A percentile compares a stretch with the other conserved stretches of the same genome.
Evolutionary conservation across 2,888 invertebrate species (phyloP).

Genomic region (Colletes collaris): DNA sequence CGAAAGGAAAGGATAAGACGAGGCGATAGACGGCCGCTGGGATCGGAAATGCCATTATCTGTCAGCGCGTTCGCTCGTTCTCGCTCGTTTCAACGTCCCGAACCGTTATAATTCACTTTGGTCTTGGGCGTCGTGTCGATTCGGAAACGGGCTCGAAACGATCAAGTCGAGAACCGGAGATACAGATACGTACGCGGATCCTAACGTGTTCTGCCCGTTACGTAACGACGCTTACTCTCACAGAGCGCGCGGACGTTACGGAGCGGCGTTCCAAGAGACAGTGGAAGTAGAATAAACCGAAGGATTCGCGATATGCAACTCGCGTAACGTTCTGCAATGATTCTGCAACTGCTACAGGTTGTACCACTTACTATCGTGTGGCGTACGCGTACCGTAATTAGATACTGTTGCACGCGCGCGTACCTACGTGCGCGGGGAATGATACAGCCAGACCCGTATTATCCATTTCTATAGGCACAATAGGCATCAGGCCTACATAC

Average conservation of each 20-base stretch:
- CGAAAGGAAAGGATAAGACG: constrained; percentile 29
- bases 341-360: constrained; percentile 13
- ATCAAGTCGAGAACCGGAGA: constrained; percentile 25
- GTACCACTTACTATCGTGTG: constrained; percentile 15
- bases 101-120: constrained; percentile 52
- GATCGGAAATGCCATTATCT: constrained; percentile 21
- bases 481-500: constrained; percentile 3
- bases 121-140: background rate
- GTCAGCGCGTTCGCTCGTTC: background rate
- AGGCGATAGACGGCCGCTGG: constrained; percentile 9
- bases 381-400: constrained; percentile 17
- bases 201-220: constrained; percentile 43
- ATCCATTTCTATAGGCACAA: constrained; percentile 1
- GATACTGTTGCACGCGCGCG: constrained; percentile 31
- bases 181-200: constrained; percentile 40
- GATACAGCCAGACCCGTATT: background rate
- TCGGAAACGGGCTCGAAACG: constrained; percentile 17
- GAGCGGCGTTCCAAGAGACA: background rate
- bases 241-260: constrained; percentile 9
- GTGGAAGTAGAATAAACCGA: constrained; percentile 4
- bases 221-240: constrained; percentile 28
- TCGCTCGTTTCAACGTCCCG: constrained; percentile 4
- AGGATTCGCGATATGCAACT: constrained; percentile 1
- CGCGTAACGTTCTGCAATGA: constrained; percentile 9
- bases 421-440: background rate